phyloP scores from a whole-genome alignment of 2,888 invertebrate genomes.

The Ernsta delagoae region DNA sequence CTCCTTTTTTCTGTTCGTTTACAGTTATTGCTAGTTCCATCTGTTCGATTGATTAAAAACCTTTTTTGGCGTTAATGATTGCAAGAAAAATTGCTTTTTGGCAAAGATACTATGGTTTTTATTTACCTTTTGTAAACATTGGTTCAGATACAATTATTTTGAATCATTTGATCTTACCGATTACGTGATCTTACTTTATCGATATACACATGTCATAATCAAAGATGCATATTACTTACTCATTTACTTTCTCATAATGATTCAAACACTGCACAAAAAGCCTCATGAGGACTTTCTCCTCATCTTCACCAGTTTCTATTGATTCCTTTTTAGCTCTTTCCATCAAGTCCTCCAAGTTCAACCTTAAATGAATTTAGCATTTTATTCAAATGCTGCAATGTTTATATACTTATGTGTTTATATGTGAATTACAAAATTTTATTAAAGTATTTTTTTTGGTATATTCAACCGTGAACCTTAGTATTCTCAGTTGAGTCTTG shows the following conservation, averaged over 20 bases:
- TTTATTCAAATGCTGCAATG: neutral
- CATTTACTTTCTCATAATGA: slow-evolving; percentile 61
- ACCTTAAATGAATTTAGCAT: slow-evolving; percentile 48
- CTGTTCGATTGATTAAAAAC: too few relatives aligned
- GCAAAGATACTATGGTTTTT: too few relatives aligned
- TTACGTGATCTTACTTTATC: too few relatives aligned
- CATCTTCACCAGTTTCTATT: slow-evolving; percentile 39
- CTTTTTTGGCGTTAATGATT: too few relatives aligned
- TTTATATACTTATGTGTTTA: too few relatives aligned
- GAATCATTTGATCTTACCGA: too few relatives aligned
- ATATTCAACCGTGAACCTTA: slow-evolving; percentile 49
- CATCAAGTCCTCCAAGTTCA: slow-evolving; percentile 57
- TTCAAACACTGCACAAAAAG: slow-evolving; percentile 56
- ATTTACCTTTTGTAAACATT: too few relatives aligned
- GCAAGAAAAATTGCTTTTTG: too few relatives aligned
- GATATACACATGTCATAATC: too few relatives aligned
- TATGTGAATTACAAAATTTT: neutral
- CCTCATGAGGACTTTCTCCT: slow-evolving; percentile 47
- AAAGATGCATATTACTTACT: slow-evolving; percentile 49
- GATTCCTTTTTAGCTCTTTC: slow-evolving; percentile 48
- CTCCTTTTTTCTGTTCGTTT: too few relatives aligned
- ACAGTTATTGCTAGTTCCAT: too few relatives aligned
- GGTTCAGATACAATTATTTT: too few relatives aligned
- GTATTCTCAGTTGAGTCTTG: slow-evolving; percentile 65
- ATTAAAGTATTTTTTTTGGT: neutral